phyloP scores from a whole-genome alignment of 2,797 vertebrate genomes.

The Morus bassanus region DNA sequence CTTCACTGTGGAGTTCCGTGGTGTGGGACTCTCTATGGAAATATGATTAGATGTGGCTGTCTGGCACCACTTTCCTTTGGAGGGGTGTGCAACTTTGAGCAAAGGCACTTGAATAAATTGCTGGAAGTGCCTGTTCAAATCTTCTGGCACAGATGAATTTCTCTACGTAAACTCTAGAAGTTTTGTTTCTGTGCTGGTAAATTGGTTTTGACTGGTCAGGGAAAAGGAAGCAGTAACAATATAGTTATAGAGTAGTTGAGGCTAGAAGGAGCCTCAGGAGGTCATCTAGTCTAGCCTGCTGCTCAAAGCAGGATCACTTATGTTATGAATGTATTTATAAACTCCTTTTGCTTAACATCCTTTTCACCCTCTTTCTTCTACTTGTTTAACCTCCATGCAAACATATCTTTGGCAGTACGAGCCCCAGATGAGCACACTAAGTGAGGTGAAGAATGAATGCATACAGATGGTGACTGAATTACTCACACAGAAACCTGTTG shows the following conservation, averaged over 20 bases:
- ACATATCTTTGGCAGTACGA: neutral
- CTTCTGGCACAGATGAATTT: neutral
- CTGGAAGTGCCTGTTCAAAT: neutral
- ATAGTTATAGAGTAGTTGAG: neutral
- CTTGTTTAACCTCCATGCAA: neutral
- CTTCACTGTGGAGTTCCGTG: neutral
- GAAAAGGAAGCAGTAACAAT: neutral
- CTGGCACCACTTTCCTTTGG: neutral
- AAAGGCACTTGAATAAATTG: neutral
- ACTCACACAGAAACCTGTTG: neutral
- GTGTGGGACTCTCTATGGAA: neutral
- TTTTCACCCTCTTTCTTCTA: neutral
- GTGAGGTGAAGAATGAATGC: neutral
- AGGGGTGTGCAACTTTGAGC: neutral
- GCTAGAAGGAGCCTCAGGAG: neutral
- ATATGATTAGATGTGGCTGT: neutral
- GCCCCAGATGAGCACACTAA: neutral
- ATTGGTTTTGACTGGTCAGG: neutral
- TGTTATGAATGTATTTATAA: neutral
- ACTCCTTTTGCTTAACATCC: neutral
- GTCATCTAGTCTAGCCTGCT: neutral
- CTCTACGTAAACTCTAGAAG: neutral
- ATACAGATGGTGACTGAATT: neutral
- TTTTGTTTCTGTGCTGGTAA: neutral
- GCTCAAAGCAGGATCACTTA: neutral